Evolutionary conservation across 1,140 invertebrate species (phyloP).

Genomic region (Brachionus calyciflorus): DNA sequence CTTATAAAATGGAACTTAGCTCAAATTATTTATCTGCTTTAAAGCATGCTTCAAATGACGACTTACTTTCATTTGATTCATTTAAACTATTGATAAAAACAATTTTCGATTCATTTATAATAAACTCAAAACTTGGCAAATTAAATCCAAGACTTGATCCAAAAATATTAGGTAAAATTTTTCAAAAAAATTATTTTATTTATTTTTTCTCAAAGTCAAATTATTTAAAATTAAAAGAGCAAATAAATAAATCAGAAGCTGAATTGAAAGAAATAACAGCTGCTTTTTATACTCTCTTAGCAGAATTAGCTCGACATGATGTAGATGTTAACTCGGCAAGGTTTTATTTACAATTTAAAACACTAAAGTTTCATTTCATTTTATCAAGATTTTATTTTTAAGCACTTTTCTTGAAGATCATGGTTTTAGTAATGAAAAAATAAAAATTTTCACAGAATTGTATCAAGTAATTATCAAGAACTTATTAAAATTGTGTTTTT

Average conservation of each 20-base stretch:
- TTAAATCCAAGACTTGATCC: neutral
- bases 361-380: neutral
- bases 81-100: neutral
- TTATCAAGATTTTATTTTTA: neutral
- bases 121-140: neutral
- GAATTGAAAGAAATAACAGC: constrained; percentile 21
- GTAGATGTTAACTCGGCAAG: neutral
- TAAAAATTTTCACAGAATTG: neutral
- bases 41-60: neutral
- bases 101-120: constrained; percentile 12
- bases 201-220: neutral
- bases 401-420: constrained; percentile 21
- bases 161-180: constrained; percentile 9
- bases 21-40: neutral
- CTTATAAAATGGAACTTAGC: neutral
- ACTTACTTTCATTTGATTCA: neutral
- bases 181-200: too few species aligned
- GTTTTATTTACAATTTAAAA: neutral
- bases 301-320: constrained; percentile 19
- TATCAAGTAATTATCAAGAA: neutral
- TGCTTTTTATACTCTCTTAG: constrained; percentile 6
- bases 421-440: constrained; percentile 24
- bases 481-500: too few species aligned
- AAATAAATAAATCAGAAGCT: neutral
- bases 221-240: neutral